phyloP scores from a whole-genome alignment of 2,113 vertebrate genomes.

The Rattus norvegicus region GRCr8 NC_086029.1:18549001-18549500 shows the following conservation, averaged over 20 bases:
- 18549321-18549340: background rate
- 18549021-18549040: accelerated
- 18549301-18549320: too few relatives aligned
- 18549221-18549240: background rate
- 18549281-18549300: background rate
- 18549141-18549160: background rate
- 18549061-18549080: background rate
- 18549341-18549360: too few relatives aligned
- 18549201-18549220: background rate
- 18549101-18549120: background rate
- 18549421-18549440: background rate
- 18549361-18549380: background rate
- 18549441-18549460: background rate
- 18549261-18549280: background rate
- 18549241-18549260: background rate
- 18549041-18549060: background rate
- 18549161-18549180: background rate
- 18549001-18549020: background rate
- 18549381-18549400: background rate
- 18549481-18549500: background rate
- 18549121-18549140: background rate
- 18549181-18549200: background rate
- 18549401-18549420: background rate
- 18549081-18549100: background rate
- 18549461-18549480: background rate